Conservation (phyloP, 2,113 vertebrate species). For the Empidonax alnorum region DNA sequence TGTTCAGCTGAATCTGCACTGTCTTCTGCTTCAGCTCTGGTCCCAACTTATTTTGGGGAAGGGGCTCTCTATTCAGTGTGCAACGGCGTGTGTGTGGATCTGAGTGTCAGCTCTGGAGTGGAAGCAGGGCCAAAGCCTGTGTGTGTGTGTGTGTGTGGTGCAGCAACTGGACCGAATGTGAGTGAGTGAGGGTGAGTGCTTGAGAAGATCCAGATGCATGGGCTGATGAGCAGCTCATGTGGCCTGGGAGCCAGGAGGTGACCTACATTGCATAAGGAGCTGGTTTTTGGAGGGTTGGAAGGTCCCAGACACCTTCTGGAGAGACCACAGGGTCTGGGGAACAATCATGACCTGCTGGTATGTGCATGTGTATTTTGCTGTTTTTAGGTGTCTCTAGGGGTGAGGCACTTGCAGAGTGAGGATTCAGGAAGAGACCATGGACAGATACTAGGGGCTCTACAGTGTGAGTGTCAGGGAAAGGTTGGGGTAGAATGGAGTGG, state of each 20-base stretch:
- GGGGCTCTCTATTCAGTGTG: neutral
- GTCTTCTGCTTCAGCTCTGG: neutral
- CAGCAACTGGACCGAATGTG: fast-evolving
- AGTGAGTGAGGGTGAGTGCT: neutral
- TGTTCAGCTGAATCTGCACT: neutral
- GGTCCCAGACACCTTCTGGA: neutral
- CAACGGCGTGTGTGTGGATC: neutral
- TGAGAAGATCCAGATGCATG: neutral
- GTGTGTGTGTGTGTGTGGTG: no score
- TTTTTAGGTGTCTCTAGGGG: neutral
- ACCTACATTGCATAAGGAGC: neutral
- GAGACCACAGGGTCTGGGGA: neutral
- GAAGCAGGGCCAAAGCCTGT: neutral
- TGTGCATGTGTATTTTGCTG: neutral
- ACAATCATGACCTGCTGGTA: neutral
- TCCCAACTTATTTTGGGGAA: neutral
- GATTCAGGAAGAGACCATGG: neutral
- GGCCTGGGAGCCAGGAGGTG: neutral
- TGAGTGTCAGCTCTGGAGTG: neutral
- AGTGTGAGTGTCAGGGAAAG: fast-evolving
- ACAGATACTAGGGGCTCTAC: neutral
- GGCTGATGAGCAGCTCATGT: neutral
- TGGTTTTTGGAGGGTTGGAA: neutral
- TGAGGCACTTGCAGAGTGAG: neutral
- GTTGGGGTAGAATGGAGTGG: neutral